These are phyloP conservation scores for Trissolcus japonicus DNA, from an alignment of 2,888 invertebrate genomes.

Conservation along the genomic window DNA sequence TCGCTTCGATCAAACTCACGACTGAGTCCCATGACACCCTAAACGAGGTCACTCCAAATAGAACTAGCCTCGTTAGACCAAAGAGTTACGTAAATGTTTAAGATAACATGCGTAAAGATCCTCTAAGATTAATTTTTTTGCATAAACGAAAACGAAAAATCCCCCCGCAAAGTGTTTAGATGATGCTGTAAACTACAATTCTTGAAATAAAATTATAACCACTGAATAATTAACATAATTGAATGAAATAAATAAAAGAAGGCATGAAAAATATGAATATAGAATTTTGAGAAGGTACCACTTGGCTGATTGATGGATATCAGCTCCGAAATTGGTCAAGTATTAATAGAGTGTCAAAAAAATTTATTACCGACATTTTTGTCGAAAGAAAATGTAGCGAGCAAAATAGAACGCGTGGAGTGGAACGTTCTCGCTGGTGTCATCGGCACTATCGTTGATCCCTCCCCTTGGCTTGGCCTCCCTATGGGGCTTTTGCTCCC, in stretches of 20 bases:
- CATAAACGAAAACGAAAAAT: no score
- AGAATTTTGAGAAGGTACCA: no score
- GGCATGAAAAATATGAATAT: no score
- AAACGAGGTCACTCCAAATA: slow-evolving; percentile 63
- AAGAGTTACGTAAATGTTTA: slow-evolving; percentile 38
- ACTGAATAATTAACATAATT: no score
- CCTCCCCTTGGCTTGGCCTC: slow-evolving; percentile 32
- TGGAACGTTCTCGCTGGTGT: slow-evolving; percentile 56
- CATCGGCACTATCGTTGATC: slow-evolving; percentile 57
- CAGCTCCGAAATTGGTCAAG: slow-evolving; percentile 6
- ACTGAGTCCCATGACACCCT: slow-evolving; percentile 58
- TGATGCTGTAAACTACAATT: no score
- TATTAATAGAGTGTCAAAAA: slow-evolving; percentile 1
- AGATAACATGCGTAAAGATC: slow-evolving; percentile 24
- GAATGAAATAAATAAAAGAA: no score
- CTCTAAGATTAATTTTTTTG: no score
- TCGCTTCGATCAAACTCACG: slow-evolving; percentile 40
- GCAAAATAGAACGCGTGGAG: slow-evolving; percentile 49
- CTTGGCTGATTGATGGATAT: no score
- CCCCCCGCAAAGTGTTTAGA: no score
- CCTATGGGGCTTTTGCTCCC: slow-evolving; percentile 59
- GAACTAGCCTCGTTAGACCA: slow-evolving; percentile 61
- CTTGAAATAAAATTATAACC: no score
- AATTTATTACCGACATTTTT: slow-evolving; percentile 23
- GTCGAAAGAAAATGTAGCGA: slow-evolving; percentile 37